Percentiles rank a stretch among this genome's conserved stretches.
phyloP scores from a whole-genome alignment of 1,140 invertebrate species.

The Drosophila bipectinata region DNA sequence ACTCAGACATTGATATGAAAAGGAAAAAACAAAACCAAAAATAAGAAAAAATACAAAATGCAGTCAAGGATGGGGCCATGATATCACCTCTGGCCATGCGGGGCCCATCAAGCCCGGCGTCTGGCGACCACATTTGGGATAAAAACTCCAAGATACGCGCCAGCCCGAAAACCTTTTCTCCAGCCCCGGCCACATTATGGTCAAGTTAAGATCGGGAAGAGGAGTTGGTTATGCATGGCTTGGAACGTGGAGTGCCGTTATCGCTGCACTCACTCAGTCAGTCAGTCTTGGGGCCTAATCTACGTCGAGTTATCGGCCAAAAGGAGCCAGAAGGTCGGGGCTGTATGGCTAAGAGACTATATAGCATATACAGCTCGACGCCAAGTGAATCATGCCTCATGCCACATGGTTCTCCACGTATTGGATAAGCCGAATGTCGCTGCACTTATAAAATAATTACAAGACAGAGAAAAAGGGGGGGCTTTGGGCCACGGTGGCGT shows the following conservation, averaged over 20 bases:
- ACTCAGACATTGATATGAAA: conserved; percentile 31
- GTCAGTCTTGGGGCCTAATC: conserved; percentile 57
- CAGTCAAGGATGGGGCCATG: conserved; percentile 40
- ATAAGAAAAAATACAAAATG: conserved; percentile 56
- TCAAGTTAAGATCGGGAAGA: conserved; percentile 14
- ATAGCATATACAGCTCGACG: conserved; percentile 27
- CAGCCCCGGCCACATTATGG: conserved; percentile 47
- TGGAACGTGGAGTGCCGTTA: conserved; percentile 39
- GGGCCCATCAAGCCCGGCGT: conserved; percentile 30
- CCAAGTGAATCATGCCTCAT: conserved; percentile 71
- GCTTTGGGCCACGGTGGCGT: neutral
- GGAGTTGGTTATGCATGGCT: conserved; percentile 10
- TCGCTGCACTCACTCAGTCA: conserved; percentile 73
- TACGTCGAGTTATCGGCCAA: conserved; percentile 71
- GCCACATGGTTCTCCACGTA: conserved; percentile 41
- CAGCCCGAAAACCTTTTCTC: conserved; percentile 44
- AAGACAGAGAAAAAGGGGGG: conserved; percentile 15
- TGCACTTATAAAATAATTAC: conserved; percentile 83
- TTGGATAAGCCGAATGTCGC: conserved; percentile 67
- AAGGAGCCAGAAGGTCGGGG: conserved; percentile 32
- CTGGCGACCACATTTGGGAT: conserved; percentile 69
- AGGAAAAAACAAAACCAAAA: too few relatives aligned
- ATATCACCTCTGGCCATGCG: conserved; percentile 59
- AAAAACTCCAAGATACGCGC: conserved; percentile 68
- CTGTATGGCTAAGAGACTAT: neutral